Conservation (phyloP, 37 sponge, comb jelly and placozoan genomes). For the Ephydatia muelleri region DNA sequence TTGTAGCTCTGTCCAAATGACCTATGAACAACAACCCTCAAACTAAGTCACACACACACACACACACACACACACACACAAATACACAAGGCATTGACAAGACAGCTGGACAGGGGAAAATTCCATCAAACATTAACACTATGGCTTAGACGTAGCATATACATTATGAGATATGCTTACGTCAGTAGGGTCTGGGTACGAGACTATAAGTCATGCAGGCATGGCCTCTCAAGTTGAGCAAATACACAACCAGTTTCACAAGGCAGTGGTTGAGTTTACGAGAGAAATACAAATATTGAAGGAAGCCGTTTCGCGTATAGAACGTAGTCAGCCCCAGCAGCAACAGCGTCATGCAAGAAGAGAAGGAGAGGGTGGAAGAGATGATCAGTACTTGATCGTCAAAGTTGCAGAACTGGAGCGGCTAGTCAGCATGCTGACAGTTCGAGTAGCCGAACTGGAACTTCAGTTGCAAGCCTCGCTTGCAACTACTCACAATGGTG, state of each 20-base stretch:
- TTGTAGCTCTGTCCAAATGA: not conserved
- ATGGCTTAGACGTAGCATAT: not conserved
- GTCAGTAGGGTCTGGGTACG: too few relatives aligned
- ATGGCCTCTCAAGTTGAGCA: not conserved
- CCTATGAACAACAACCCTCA: not conserved
- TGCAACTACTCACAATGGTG: constrained; percentile 46
- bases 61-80: too few relatives aligned
- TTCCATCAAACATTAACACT: not conserved
- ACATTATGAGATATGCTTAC: not conserved
- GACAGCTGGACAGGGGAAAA: not conserved
- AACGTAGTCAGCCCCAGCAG: too few relatives aligned
- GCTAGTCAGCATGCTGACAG: not conserved
- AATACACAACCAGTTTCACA: too few relatives aligned
- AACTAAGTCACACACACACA: too few relatives aligned
- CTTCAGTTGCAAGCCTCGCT: constrained; percentile 43
- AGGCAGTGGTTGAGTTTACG: too few relatives aligned
- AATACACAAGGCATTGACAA: not conserved
- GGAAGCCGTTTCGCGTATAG: too few relatives aligned
- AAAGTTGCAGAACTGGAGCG: not conserved
- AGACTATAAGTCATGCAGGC: not conserved
- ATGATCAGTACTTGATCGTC: constrained; percentile 8
- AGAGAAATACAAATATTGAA: too few relatives aligned
- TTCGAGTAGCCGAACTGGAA: constrained; percentile 9
- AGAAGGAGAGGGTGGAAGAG: constrained; percentile 2
- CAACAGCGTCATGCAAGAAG: too few relatives aligned